Conservation (phyloP, 2,888 invertebrate species). For the Thecocarcelia acutangulata region DNA sequence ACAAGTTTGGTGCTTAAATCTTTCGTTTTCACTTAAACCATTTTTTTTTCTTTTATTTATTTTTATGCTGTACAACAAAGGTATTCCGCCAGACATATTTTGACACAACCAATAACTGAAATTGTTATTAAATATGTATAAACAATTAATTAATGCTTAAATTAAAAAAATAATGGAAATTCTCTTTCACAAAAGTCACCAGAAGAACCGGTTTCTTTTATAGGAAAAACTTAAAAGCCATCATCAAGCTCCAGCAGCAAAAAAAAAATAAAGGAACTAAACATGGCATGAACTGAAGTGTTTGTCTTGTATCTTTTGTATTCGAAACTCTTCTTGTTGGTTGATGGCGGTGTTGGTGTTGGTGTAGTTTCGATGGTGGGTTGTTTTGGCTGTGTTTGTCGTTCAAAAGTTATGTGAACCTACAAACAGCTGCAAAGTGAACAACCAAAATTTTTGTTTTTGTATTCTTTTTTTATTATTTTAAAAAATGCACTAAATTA, state of each 20-base stretch:
- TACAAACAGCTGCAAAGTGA: conserved; percentile 64
- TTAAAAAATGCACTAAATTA: conserved; percentile 55
- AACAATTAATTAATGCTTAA: conserved; percentile 54
- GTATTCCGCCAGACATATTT: conserved; percentile 40
- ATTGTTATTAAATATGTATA: conserved; percentile 28
- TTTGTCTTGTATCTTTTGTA: conserved; percentile 41
- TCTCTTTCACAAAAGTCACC: conserved; percentile 63
- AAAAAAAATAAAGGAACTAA: conserved; percentile 44
- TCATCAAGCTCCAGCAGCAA: conserved; percentile 30
- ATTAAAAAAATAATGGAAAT: conserved; percentile 28
- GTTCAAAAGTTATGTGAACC: conserved; percentile 58
- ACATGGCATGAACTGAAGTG: conserved; percentile 33
- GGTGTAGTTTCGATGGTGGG: conserved; percentile 47
- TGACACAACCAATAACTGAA: conserved; percentile 22
- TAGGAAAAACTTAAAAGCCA: conserved; percentile 35
- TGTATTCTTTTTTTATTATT: conserved; percentile 19
- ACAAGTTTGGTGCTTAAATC: conserved; percentile 60
- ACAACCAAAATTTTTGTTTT: conserved; percentile 23
- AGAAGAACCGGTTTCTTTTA: conserved; percentile 60
- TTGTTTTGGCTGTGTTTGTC: conserved; percentile 50
- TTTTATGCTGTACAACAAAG: conserved; percentile 13
- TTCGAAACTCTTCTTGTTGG: conserved; percentile 48
- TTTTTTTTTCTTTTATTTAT: conserved; percentile 21
- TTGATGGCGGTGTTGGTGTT: conserved; percentile 23
- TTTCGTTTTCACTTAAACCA: conserved; percentile 63